Evolutionary conservation across 2,113 vertebrate genomes (phyloP).

Genomic region (Pandion haliaetus): DNA sequence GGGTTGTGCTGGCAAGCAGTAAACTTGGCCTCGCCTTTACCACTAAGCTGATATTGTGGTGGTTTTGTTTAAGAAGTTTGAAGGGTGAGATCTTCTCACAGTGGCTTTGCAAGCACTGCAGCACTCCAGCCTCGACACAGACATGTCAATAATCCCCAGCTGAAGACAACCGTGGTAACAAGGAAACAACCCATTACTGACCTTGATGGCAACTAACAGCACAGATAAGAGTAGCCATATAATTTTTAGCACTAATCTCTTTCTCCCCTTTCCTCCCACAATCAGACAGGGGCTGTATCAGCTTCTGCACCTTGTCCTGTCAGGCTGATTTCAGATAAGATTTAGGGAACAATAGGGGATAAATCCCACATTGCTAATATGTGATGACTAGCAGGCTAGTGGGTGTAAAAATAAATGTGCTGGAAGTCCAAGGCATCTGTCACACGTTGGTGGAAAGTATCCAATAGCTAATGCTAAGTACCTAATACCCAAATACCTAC

Average conservation of each 20-base stretch:
- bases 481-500: not conserved
- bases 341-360: not conserved
- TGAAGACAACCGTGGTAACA: not conserved
- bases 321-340: not conserved
- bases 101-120: not conserved
- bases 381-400: not conserved
- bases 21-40: not conserved
- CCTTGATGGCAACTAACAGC: not conserved
- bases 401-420: not conserved
- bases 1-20: not conserved
- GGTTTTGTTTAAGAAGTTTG: not conserved
- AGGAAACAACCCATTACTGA: not conserved
- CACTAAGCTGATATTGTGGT: not conserved
- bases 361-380: not conserved
- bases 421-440: not conserved
- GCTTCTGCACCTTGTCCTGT: not conserved
- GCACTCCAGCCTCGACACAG: not conserved
- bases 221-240: not conserved
- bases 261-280: not conserved
- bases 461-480: not conserved
- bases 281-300: not conserved
- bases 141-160: not conserved
- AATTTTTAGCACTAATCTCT: not conserved
- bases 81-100: not conserved
- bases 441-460: not conserved